phyloP scores from a whole-genome alignment of 2,113 vertebrate species.

The Benitochromis conjunctus region DNA sequence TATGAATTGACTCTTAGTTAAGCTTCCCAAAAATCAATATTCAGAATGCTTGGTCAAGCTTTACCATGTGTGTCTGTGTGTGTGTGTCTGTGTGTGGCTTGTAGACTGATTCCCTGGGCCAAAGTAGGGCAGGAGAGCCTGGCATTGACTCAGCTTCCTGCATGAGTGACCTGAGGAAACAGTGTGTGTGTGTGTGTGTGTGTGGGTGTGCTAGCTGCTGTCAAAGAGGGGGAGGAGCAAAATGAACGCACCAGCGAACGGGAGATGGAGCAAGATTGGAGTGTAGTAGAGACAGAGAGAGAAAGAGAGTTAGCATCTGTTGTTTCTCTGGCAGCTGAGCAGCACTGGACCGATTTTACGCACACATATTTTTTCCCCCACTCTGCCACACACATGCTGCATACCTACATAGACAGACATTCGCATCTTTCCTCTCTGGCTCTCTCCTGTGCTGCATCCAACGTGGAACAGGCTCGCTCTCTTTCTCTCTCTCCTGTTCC shows the following conservation, averaged over 20 bases:
- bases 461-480: neutral
- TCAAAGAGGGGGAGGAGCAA: constrained; percentile 59
- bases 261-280: constrained; percentile 25
- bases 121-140: constrained; percentile 67
- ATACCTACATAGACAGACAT: constrained; percentile 7
- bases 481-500: neutral
- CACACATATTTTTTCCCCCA: neutral
- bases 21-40: constrained; percentile 8
- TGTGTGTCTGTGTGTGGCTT: neutral
- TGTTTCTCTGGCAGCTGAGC: constrained; percentile 56
- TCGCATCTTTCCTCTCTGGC: neutral
- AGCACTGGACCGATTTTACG: constrained; percentile 29
- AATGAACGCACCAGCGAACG: constrained; percentile 23
- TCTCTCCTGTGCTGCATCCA: constrained; percentile 6
- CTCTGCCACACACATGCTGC: neutral
- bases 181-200: neutral
- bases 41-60: constrained; percentile 22
- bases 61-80: neutral
- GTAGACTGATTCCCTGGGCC: constrained; percentile 34
- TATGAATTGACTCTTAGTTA: neutral
- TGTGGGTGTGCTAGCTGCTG: constrained; percentile 33
- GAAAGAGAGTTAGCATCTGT: constrained; percentile 66
- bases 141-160: constrained; percentile 59
- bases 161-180: constrained; percentile 65
- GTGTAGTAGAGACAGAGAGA: constrained; percentile 8